Evolutionary conservation across 2,888 invertebrate species (phyloP).

Genomic region (Buathra laborator): DNA sequence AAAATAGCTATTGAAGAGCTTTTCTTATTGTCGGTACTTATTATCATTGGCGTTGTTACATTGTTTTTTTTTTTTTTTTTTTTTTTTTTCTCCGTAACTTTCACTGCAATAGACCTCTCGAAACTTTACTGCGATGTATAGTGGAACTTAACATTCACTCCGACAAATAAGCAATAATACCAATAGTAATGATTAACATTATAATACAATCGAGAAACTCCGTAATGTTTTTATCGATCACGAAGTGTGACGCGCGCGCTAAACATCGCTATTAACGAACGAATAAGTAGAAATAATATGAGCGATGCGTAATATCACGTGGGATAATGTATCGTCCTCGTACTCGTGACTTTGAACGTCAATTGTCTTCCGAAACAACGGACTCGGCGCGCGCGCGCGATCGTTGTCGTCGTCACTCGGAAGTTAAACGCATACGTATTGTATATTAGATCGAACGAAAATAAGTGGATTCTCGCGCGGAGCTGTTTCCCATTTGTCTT

Average conservation of each 20-base stretch:
- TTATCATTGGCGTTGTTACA: no score
- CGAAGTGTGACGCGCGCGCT: conserved; percentile 43
- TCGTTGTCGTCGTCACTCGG: conserved; percentile 31
- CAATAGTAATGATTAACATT: conserved; percentile 57
- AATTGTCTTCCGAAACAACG: conserved; percentile 63
- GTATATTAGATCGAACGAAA: background rate
- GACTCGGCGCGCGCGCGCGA: conserved; percentile 8
- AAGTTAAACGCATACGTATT: conserved; percentile 32
- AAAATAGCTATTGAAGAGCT: no score
- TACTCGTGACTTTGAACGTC: conserved; percentile 66
- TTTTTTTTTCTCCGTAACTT: no score
- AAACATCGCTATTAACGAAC: background rate
- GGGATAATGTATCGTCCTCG: conserved; percentile 61
- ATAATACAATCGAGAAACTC: conserved; percentile 51
- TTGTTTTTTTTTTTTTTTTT: no score
- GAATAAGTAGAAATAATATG: conserved; percentile 47
- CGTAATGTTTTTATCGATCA: conserved; percentile 39
- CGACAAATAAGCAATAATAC: background rate
- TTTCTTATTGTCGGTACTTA: no score
- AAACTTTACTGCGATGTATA: no score
- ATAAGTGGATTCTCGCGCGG: conserved; percentile 11
- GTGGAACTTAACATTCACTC: background rate
- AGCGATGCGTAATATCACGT: conserved; percentile 51
- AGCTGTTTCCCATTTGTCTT: background rate
- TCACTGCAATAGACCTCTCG: no score